Base-by-base conservation (phyloP, 2,113 vertebrate species). In the Eulacestoma nigropectus region DNA sequence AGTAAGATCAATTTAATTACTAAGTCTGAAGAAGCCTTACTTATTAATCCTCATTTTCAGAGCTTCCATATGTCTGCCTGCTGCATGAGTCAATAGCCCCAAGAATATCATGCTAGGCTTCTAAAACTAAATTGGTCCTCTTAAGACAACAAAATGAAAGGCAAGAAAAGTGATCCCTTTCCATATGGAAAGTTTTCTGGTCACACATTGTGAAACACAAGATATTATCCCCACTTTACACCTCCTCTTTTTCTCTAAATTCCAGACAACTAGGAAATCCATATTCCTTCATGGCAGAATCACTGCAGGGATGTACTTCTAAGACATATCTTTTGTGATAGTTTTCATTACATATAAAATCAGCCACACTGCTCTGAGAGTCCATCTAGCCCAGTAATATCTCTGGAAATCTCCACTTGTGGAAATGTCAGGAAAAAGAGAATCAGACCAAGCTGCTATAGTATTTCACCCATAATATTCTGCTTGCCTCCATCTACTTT, bases 1-100 rank as follows among this genome's bases (percentile, higher is more conserved):
- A 84, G 50, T 65, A 86, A 84, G 44, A 93, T 90, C 79, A 90
- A 90, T 92, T 93, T 96, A 92, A 94, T 96, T 91, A 67, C 56
- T 56, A 92, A 90, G 72, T 75, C 53, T 93, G 72, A 72, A 84
- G 50, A 74, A 69, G 47, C 59, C 50, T 70, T 79, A 74, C 69
- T 93, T 90, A 88, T 90, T 95, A 91, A 74, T 92, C 26, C 56
- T 86, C 52, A 78, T 88, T 93, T 95, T 91, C 79, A 72, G 68
- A 94, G 52, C 64, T 94, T 55, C 50, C 82, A n/a, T 69, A 44
- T 59, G 79, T 75, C 78, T 94, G 62, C 10, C 57, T 91, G 42
- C 23, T 83, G 16, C 33, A 57, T 81, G 90, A 95, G 64, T 94
- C 90, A 91, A 56, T 68, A 56, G 35, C 75, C 47, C 16, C 13